Evolutionary conservation across 1,140 invertebrate genomes (phyloP), one percentile per base, ranked within the genome.

Genomic region (Cotesia typhae): DNA sequence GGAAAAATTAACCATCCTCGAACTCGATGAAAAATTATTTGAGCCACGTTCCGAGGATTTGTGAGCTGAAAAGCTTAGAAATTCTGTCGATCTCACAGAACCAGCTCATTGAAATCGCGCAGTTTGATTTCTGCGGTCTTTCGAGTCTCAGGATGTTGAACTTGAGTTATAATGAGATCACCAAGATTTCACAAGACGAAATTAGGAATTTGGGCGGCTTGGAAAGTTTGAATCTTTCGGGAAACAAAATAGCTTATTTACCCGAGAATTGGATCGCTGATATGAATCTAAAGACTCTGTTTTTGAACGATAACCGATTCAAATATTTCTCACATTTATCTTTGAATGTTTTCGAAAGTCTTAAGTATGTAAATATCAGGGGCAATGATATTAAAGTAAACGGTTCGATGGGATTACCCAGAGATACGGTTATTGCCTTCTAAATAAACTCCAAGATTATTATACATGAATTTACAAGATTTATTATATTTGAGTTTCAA

Each of bases 301-400:
- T 14, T 51, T 66, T 66, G 64, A 35, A 47, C 28, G 47, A 66
- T 41, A 51, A 66, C 14, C 6, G 41, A 51, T 66, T 51, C 10
- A 66, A 10, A 0, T 1, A 9, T 51, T 4, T 51, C 4, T 36
- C 12, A 47, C 6, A 35, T 36, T 70, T 57, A 57, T 57, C 72
- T 17, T 72, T 75, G 51, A 47, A 63, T 3, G 64, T 72, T 68
- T 38, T 73, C n/a, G 47, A 37, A 12, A 35, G 9, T 35, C 38
- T 76, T 12, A 38, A 76, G 61, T 63, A 61, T 35, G 41, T 76
- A 55, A 37, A 55, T 55, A 36, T 76, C 55, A 61, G 36, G 20
- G 41, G 68, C 38, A 76, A 76, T 70, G 55, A 28, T 6, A 72
- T 74, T 2, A 61, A 38, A 38, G 68, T 70, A 52, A 67, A 5